Evolutionary conservation across 2,888 invertebrate genomes (phyloP), one percentile per base, ranked within the genome.

Genomic region (Aelia acuminata): DNA sequence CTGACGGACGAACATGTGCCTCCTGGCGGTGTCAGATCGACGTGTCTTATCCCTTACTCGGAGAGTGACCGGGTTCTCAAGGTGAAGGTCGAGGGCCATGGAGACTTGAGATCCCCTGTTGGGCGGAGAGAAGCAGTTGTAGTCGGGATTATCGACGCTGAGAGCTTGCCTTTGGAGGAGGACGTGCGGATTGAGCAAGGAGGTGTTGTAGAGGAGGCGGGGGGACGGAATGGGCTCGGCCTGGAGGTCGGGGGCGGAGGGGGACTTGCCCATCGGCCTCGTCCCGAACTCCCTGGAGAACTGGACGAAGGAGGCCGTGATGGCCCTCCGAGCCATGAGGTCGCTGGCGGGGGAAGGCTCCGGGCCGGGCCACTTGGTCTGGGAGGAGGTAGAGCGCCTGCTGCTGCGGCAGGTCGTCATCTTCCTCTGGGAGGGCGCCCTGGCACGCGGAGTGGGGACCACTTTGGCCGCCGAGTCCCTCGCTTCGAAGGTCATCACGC

Each of bases 401-500:
- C 90, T 87, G 89, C 89, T 75, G 90, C 90, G 87, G 89, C 93
- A 91, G 94, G 92, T 92, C 94, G 87, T 90, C 92, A 91, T 93
- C 88, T 90, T 90, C 63, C 89, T 88, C 75, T 88, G 88, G 85
- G 49, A 84, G 22, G n/a, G 88, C 49, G 20, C 90, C 48, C 85
- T 89, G n/a, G 88, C 89, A 84, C 88, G 84, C 53, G 50, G 91
- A 50, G 97, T 97, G 1, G 97, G 97, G 26, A 97, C 97, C 87
- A 98, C 97, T 92, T 96, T 96, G 3, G 98, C 97, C 0, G 98
- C 97, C 90, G 97, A 97, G 93, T 99, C 99, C 5, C 98, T 94
- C 0, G 98, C 98, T 92, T 99, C 99, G 92, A 99, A 98, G n/a
- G 98, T 99, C 96, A 99, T 98, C 87, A 99, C 99, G 92, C 98